Base-by-base conservation (phyloP, 30 jellyfish, hydroid and myxozoan species). In the Hydra vulgaris region DNA sequence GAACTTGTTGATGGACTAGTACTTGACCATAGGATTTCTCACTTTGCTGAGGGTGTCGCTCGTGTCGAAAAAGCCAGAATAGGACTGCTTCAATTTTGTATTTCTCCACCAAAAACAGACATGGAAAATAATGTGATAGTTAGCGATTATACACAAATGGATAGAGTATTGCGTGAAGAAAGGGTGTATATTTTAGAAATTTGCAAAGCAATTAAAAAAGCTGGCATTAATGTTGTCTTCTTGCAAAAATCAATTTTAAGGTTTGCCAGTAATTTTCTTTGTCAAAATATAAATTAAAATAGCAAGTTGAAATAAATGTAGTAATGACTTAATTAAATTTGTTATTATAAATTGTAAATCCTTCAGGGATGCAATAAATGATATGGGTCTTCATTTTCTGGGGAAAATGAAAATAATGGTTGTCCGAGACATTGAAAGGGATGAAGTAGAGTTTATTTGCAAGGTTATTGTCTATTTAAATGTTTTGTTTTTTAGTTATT, bases 81-180 rank as follows among this genome's bases (percentile, higher is more conserved):
- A 79, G 99, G 96, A 0, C 92, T 94, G 23, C 70, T 94, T 26
- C 99, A 94, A 76, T 94, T 94, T 70, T 94, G 99, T 70, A 73
- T 94, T 53, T 88, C 97, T 17, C 99, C 99, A 53, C 99, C 99
- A 24, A 94, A 94, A 85, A 94, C 99, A 8, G 99, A 94, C 89
- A 94, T 94, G 99, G 99, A 94, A 74, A 94, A 88, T 71, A 94
- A 88, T 74, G 96, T 94, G 56, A 88, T 94, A 71, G 99, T 94
- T 70, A 94, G 96, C 56, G 99, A 94, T 70, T 94, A 94, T 73
- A 94, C 99, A 26, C 99, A 94, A 72, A 94, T 94, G 99, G 99
- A 94, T 88, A 73, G 99, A 74, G 96, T 94, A 21, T 83, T 94
- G 61, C 79, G 96, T 20, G 99, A 94, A 77, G 97, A 94, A 70